phyloP scores from a whole-genome alignment of 2,797 vertebrate genomes.

The Natrix natrix region DNA sequence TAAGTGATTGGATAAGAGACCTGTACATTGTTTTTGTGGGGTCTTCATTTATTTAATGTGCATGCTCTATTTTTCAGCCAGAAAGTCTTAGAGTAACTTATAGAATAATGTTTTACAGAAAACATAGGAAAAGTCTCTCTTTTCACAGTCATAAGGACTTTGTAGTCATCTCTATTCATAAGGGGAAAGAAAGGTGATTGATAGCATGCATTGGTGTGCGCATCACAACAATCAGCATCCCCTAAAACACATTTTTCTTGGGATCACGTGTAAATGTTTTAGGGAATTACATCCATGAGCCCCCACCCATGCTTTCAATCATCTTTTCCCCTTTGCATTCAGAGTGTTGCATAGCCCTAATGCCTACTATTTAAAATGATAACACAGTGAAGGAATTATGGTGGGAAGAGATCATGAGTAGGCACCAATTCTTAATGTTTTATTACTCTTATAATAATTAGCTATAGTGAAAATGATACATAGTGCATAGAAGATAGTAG shows the following conservation, averaged over 20 bases:
- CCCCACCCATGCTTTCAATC: not conserved
- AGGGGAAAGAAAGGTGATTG: not conserved
- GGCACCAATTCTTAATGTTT: not conserved
- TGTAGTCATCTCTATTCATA: not conserved
- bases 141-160: not conserved
- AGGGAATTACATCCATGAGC: not conserved
- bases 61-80: not conserved
- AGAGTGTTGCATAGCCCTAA: not conserved
- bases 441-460: not conserved
- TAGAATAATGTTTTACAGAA: not conserved
- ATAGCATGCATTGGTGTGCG: not conserved
- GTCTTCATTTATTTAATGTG: not conserved
- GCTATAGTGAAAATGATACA: not conserved
- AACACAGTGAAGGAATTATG: not conserved
- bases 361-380: not conserved
- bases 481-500: not conserved
- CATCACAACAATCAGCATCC: not conserved
- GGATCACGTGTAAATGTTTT: not conserved
- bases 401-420: not conserved
- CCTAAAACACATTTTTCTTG: not conserved
- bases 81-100: not conserved
- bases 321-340: not conserved
- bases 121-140: not conserved
- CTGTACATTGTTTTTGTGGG: not conserved
- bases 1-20: not conserved